Base-by-base conservation (phyloP, 1,140 invertebrate genomes). In the Leguminivora glycinivorella region DNA sequence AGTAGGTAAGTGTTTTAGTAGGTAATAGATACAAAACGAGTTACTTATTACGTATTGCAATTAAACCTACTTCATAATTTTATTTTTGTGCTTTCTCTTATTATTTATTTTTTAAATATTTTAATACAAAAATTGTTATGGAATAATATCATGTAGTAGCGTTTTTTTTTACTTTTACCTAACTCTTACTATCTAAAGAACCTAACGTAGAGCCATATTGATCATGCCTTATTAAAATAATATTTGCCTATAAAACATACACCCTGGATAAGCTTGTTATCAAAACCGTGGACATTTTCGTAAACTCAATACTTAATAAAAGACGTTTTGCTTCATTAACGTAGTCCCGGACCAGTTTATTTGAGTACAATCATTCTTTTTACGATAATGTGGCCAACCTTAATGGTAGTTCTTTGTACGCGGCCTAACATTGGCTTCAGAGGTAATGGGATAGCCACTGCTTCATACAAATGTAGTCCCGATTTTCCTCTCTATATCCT, bases 231-330 rank as follows among this genome's bases (percentile, higher is more conserved):
- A 40, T 40, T 40, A 40, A 2, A 40, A 43, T 43, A 43, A 38
- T 43, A 43, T 43, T 43, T 0, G 0, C n/a, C 40, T 38, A n/a
- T 43, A 17, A 52, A 52, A 52, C 22, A 22, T 9, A 22, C 47
- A 22, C 47, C 4, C 47, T 52, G 47, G 1, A 47, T 9, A 63
- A 34, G 58, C 26, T 9, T 63, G 14, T 63, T 63, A 63, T 63
- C 26, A 63, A 63, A 63, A 29, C 14, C 5, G n/a, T 63, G 58
- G 58, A 63, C n/a, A 29, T 63, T 63, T 63, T 63, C 58, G 26
- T 63, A 63, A 63, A 63, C 58, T 63, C 58, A 31, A 63, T 63
- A 29, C 26, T 63, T 63, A 63, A 29, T 63, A 63, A 63, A 31
- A 34, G 58, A 29, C 58, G 58, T 29, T 31, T 63, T 26, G 58